Evolutionary conservation across 92 coral and sea anemone genomes (phyloP).

Genomic region (Umimayanthus kanabou): DNA sequence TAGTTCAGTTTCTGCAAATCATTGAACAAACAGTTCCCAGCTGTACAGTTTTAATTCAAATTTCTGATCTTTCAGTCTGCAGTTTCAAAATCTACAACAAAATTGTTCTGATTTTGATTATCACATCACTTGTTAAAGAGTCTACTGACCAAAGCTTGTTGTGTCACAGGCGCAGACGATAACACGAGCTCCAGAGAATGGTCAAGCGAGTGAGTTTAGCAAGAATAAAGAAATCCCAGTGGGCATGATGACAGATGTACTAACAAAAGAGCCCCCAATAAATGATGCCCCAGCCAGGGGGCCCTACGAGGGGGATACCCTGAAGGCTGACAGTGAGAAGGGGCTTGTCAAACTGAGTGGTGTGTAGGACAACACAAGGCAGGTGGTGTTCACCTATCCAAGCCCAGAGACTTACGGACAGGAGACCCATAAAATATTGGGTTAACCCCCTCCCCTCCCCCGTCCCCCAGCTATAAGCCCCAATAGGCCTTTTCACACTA

Average conservation of each 20-base stretch:
- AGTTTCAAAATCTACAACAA: no score
- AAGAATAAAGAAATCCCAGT: constrained; percentile 14
- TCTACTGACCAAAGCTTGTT: not conserved
- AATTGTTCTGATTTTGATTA: no score
- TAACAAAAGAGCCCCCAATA: not conserved
- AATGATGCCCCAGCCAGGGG: constrained; percentile 46
- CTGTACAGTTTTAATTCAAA: no score
- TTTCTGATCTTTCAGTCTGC: no score
- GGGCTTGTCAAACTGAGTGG: constrained; percentile 94
- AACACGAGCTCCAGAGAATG: constrained; percentile 33
- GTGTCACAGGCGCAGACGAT: constrained; percentile 9
- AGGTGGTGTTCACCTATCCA: not conserved
- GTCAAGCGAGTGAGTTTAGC: constrained; percentile 18
- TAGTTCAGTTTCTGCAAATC: no score
- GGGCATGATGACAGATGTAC: constrained; percentile 32
- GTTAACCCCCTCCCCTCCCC: no score
- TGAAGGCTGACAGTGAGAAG: constrained; percentile 88
- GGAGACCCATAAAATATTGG: not conserved
- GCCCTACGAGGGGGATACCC: constrained; percentile 68
- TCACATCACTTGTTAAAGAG: no score
- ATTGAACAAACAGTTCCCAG: no score
- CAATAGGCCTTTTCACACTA: no score
- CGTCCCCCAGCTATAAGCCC: no score
- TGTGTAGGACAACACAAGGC: constrained; percentile 47
- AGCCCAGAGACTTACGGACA: not conserved